Evolutionary conservation across 2,888 invertebrate species (phyloP).

Genomic region (Pristionchus mayeri): DNA sequence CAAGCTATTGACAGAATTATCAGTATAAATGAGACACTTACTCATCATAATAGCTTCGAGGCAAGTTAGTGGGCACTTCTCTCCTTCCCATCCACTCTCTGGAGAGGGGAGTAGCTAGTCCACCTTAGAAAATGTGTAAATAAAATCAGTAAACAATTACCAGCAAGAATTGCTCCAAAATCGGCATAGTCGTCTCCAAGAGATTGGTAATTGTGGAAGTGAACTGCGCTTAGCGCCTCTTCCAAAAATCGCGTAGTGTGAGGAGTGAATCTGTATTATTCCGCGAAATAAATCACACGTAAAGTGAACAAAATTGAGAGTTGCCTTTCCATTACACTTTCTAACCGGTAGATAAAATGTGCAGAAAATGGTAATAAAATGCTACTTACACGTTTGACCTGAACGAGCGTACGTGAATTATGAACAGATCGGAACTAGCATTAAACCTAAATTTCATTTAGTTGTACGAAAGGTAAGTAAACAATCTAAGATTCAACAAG

Average conservation of each 20-base stretch:
- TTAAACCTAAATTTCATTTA: too few species aligned
- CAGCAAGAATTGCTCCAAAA: background rate
- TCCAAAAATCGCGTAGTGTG: conserved; percentile 23
- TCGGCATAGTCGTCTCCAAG: conserved; percentile 1
- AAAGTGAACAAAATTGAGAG: too few species aligned
- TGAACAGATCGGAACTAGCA: background rate
- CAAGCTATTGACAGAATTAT: background rate
- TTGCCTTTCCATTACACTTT: too few species aligned
- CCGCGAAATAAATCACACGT: background rate
- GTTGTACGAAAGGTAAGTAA: too few species aligned
- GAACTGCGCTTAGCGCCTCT: background rate
- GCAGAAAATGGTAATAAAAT: background rate
- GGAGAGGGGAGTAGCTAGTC: background rate
- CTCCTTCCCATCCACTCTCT: background rate
- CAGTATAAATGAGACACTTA: background rate
- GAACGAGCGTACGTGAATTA: background rate
- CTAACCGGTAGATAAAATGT: too few species aligned
- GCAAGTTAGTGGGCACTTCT: background rate
- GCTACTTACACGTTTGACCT: background rate
- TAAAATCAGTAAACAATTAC: background rate
- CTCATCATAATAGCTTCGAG: background rate
- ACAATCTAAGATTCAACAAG: too few species aligned
- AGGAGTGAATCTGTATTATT: background rate
- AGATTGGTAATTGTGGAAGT: conserved; percentile 10
- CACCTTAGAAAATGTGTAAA: background rate